Evolutionary conservation across 2,888 invertebrate genomes (phyloP).

Genomic region (Allacma fusca): DNA sequence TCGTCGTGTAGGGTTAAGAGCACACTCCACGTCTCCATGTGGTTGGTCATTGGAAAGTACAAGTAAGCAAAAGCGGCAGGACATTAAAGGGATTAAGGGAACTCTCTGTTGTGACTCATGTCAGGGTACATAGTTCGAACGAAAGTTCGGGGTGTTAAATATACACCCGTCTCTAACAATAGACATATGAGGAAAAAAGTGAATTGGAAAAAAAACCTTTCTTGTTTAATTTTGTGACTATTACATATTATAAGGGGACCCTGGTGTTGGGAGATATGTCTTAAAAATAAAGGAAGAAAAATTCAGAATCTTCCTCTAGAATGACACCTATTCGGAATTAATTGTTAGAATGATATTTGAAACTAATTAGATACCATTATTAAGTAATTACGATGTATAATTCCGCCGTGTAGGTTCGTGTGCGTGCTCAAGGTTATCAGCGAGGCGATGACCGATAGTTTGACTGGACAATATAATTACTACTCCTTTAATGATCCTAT

Average conservation of each 20-base stretch:
- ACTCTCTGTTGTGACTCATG: slow-evolving; percentile 7
- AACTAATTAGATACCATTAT: slow-evolving; percentile 19
- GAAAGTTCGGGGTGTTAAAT: too few species aligned
- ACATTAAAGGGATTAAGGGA: slow-evolving; percentile 16
- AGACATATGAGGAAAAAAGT: too few species aligned
- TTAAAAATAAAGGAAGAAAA: too few species aligned
- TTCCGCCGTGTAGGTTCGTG: slow-evolving; percentile 7
- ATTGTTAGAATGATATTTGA: slow-evolving; percentile 10
- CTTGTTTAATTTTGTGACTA: neutral
- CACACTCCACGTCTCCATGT: neutral
- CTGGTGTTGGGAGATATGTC: too few species aligned
- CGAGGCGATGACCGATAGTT: slow-evolving; percentile 24
- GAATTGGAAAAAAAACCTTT: too few species aligned
- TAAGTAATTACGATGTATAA: slow-evolving; percentile 18
- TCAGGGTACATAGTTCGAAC: too few species aligned
- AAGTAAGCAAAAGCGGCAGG: neutral
- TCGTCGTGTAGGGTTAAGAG: too few species aligned
- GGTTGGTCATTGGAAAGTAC: too few species aligned
- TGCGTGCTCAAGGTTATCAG: slow-evolving; percentile 27
- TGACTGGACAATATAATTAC: slow-evolving; percentile 25
- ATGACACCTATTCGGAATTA: neutral
- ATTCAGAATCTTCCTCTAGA: neutral
- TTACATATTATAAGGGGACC: neutral
- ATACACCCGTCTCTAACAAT: too few species aligned
- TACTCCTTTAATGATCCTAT: slow-evolving; percentile 19